phyloP scores from a whole-genome alignment of 2,888 invertebrate genomes.

The Amphipyra berbera region DNA sequence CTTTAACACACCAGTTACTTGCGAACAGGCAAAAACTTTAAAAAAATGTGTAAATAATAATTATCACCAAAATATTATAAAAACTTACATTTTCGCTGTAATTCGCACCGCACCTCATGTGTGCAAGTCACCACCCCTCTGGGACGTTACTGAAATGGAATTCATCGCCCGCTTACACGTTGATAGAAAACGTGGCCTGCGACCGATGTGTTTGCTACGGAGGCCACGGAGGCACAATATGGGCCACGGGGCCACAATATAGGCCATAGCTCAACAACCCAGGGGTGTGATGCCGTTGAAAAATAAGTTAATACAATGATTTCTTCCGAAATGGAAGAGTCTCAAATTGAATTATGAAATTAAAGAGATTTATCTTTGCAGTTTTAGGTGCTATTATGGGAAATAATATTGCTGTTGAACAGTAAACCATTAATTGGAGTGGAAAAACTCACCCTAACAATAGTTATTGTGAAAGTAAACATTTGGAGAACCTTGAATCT shows the following conservation, averaged over 20 bases:
- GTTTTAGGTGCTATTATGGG: too few species aligned
- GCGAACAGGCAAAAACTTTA: too few species aligned
- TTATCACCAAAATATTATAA: background rate
- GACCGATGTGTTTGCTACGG: slow-evolving; percentile 7
- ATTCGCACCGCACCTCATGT: slow-evolving; percentile 11
- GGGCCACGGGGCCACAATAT: slow-evolving; percentile 2
- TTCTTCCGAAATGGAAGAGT: too few species aligned
- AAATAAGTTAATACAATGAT: background rate
- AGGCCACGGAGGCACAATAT: background rate
- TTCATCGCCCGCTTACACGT: slow-evolving; percentile 36
- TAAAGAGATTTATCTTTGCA: too few species aligned
- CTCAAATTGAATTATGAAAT: too few species aligned
- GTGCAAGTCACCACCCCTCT: slow-evolving; percentile 25
- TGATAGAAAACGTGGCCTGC: slow-evolving; percentile 41
- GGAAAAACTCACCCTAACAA: too few species aligned
- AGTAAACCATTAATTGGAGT: too few species aligned
- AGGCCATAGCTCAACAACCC: background rate
- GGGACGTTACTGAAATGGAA: slow-evolving; percentile 35
- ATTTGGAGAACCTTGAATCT: too few species aligned
- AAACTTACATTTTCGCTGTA: slow-evolving; percentile 3
- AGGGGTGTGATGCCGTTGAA: background rate
- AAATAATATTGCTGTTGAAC: too few species aligned
- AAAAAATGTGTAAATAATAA: background rate
- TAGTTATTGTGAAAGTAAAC: too few species aligned
- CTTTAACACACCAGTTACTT: too few species aligned